These are phyloP conservation scores for Agriotes lineatus DNA, from an alignment of 2,888 invertebrate species.

Conservation along the genomic window DNA sequence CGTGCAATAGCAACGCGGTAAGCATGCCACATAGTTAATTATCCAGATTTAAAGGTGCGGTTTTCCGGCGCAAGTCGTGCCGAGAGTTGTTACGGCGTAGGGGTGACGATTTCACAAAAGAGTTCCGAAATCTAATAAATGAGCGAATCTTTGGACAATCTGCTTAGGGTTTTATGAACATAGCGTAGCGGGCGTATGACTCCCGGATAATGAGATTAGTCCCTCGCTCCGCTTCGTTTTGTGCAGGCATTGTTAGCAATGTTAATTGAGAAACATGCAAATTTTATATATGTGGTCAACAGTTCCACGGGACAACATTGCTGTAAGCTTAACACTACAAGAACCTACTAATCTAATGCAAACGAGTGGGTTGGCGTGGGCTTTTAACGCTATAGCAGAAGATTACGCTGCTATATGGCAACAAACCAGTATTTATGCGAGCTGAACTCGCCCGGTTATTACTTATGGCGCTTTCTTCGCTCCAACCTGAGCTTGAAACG, in stretches of 20 bases:
- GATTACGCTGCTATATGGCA: constrained; percentile 43
- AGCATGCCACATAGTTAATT: too few relatives aligned
- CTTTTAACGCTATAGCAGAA: constrained; percentile 41
- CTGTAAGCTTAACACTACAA: constrained; percentile 31
- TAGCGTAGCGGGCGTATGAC: constrained; percentile 4
- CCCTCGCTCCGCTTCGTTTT: constrained; percentile 8
- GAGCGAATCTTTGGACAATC: constrained; percentile 10
- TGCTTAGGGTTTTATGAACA: constrained; percentile 19
- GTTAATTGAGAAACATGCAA: constrained; percentile 32
- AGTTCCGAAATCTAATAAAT: constrained; percentile 10
- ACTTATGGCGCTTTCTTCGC: constrained; percentile 31
- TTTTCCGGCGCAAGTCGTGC: too few relatives aligned
- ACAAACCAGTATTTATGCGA: constrained; percentile 41
- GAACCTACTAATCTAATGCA: constrained; percentile 41
- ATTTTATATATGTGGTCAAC: constrained; percentile 31
- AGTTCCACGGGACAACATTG: constrained; percentile 21
- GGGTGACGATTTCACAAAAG: neutral
- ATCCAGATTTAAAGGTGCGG: too few relatives aligned
- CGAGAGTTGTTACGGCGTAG: neutral
- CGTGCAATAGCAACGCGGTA: neutral
- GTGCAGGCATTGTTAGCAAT: constrained; percentile 10
- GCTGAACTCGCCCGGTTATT: constrained; percentile 24
- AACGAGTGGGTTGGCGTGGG: constrained; percentile 42
- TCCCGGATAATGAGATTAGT: constrained; percentile 18
- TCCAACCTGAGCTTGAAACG: constrained; percentile 2